Percentiles rank a stretch among this genome's conserved stretches.
Evolutionary conservation across 92 coral and sea anemone species (phyloP).

Genomic region (Meandrina meandrites): DNA sequence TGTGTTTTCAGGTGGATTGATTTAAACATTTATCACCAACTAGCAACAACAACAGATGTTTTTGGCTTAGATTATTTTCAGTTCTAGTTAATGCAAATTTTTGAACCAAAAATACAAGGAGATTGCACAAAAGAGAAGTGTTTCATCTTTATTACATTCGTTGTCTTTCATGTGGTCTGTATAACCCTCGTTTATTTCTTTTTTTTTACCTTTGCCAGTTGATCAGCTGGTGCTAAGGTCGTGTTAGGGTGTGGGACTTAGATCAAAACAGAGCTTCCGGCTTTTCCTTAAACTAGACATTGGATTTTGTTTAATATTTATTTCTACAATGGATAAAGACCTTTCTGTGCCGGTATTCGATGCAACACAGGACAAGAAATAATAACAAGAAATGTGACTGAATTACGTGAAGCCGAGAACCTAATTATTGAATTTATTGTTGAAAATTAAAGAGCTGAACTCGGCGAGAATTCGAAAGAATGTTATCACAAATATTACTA

Average conservation of each 20-base stretch:
- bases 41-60: no score
- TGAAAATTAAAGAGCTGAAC: not conserved
- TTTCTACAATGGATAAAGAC: not conserved
- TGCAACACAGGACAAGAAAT: not conserved
- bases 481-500: not conserved
- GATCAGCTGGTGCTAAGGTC: not conserved
- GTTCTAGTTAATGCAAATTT: not conserved
- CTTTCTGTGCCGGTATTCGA: not conserved
- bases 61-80: no score
- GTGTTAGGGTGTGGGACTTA: not conserved
- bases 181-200: not conserved
- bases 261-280: not conserved
- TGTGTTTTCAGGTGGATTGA: no score
- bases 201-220: not conserved
- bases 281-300: not conserved
- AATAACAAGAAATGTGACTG: not conserved
- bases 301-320: not conserved
- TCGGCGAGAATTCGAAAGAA: not conserved
- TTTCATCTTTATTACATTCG: no score
- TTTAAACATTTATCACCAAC: no score
- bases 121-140: not conserved
- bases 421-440: not conserved
- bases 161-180: not conserved
- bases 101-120: not conserved
- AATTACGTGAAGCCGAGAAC: not conserved